A percentile compares a stretch with the other conserved stretches of the same genome.
Evolutionary conservation across 30 jellyfish, hydroid and myxozoan genomes (phyloP).

Genomic region (Chrysaora quinquecirrha): DNA sequence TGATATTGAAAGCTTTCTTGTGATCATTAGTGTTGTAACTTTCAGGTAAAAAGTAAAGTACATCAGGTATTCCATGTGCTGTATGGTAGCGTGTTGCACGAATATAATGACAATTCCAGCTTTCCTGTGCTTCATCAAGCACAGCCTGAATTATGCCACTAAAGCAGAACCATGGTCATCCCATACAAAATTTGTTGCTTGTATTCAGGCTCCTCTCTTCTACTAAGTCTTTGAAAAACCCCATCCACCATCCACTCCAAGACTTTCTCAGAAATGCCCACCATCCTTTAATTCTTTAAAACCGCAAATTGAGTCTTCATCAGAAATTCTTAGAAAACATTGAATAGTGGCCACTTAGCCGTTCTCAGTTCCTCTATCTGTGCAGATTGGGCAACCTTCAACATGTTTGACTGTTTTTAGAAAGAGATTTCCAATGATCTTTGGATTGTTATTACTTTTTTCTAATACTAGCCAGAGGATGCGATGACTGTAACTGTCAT

Average conservation of each 20-base stretch:
- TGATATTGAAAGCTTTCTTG: conserved; percentile 4
- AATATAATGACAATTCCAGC: conserved; percentile 23
- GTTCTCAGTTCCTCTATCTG: conserved; percentile 70
- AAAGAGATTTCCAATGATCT: conserved; percentile 21
- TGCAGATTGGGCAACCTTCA: conserved; percentile 28
- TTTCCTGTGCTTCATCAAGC: conserved; percentile 34
- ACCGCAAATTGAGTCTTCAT: conserved; percentile 12
- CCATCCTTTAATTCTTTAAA: conserved; percentile 57
- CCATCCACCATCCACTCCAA: conserved; percentile 57
- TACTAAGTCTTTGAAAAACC: conserved; percentile 36
- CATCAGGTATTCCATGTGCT: conserved; percentile 54
- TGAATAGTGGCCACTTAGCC: conserved; percentile 50
- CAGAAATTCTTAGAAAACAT: conserved; percentile 36
- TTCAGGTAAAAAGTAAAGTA: conserved; percentile 18
- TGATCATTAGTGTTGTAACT: conserved; percentile 3
- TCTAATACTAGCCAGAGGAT: conserved; percentile 59
- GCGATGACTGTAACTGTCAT: conserved; percentile 67
- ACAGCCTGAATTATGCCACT: conserved; percentile 27
- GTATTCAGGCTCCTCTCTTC: conserved; percentile 31
- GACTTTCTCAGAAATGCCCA: conserved; percentile 45
- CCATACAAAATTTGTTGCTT: conserved; percentile 16
- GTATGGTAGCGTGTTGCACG: conserved; percentile 31
- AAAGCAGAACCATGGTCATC: conserved; percentile 45
- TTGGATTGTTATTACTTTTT: conserved; percentile 42
- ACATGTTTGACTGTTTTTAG: conserved; percentile 25